Conservation (phyloP, 1,140 invertebrate genomes). For the Orchestia grillus region DNA sequence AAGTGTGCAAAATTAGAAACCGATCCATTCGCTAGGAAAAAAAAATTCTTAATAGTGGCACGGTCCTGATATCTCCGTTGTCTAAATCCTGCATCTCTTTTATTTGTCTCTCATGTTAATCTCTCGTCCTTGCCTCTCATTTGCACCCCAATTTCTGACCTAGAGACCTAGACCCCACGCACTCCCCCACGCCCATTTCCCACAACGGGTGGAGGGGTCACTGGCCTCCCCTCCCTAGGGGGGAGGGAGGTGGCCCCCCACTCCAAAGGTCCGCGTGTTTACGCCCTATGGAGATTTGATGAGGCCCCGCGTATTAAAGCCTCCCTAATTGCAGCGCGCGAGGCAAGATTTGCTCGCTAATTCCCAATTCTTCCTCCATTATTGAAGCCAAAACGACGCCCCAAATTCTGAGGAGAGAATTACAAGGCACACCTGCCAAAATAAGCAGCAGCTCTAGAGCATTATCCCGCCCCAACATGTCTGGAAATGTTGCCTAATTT, state of each 20-base stretch:
- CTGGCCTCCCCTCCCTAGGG: too few species aligned
- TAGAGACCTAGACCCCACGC: neutral
- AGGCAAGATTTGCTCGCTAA: slow-evolving; percentile 29
- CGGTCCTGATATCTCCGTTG: too few species aligned
- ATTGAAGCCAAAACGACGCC: slow-evolving; percentile 25
- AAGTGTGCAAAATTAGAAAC: too few species aligned
- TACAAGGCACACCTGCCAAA: slow-evolving; percentile 11
- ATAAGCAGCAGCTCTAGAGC: neutral
- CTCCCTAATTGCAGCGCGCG: neutral
- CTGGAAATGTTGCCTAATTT: neutral
- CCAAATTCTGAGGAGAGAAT: slow-evolving; percentile 16
- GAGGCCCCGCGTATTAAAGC: neutral
- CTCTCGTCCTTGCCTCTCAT: neutral
- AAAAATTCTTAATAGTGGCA: too few species aligned
- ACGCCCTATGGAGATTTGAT: slow-evolving; percentile 29
- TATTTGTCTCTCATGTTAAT: too few species aligned
- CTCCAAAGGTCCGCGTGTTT: slow-evolving; percentile 2
- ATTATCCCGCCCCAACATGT: neutral
- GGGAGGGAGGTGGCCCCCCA: too few species aligned
- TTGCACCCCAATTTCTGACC: neutral
- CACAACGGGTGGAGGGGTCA: too few species aligned
- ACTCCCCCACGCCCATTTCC: too few species aligned
- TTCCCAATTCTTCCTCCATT: slow-evolving; percentile 4
- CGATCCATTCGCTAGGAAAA: too few species aligned
- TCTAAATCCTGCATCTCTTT: too few species aligned